Evolutionary conservation across 2,888 invertebrate genomes (phyloP).

Genomic region (Petrolisthes manimaculis): DNA sequence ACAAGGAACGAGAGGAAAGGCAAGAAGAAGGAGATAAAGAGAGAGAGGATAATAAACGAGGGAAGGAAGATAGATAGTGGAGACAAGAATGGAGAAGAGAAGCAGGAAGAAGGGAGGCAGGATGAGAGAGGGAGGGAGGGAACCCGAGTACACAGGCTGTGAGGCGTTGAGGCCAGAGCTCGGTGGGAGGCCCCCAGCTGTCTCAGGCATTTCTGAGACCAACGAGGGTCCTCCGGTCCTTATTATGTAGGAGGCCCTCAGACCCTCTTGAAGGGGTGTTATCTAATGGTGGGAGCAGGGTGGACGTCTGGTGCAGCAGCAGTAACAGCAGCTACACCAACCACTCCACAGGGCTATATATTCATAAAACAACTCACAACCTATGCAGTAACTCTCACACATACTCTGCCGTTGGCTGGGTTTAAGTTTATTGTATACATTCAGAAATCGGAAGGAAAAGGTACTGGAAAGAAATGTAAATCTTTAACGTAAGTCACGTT

Average conservation of each 20-base stretch:
- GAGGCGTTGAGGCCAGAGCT: slow-evolving; percentile 10
- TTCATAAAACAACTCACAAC: no score
- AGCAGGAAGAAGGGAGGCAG: slow-evolving; percentile 8
- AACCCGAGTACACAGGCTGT: slow-evolving; percentile 25
- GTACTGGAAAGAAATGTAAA: no score
- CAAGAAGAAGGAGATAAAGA: not conserved
- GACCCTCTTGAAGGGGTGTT: slow-evolving; percentile 27
- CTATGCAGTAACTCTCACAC: no score
- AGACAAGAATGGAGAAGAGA: not conserved
- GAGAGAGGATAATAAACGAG: not conserved
- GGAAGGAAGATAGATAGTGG: not conserved
- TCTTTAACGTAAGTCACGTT: no score
- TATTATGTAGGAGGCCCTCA: slow-evolving; percentile 22
- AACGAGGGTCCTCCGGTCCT: slow-evolving; percentile 22
- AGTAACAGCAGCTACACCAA: no score
- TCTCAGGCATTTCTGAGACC: slow-evolving; percentile 28
- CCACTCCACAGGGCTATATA: no score
- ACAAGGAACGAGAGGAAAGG: not conserved
- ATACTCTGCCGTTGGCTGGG: no score
- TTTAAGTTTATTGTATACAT: no score
- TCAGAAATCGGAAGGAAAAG: no score
- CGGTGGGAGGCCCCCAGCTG: slow-evolving; percentile 34
- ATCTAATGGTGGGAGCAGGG: slow-evolving; percentile 6
- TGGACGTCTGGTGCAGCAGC: no score
- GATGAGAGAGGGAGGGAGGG: slow-evolving; percentile 13